These are phyloP conservation scores for Phanerotoma sp. DNA, from an alignment of 2,888 invertebrate genomes.

Conservation along the genomic window DNA sequence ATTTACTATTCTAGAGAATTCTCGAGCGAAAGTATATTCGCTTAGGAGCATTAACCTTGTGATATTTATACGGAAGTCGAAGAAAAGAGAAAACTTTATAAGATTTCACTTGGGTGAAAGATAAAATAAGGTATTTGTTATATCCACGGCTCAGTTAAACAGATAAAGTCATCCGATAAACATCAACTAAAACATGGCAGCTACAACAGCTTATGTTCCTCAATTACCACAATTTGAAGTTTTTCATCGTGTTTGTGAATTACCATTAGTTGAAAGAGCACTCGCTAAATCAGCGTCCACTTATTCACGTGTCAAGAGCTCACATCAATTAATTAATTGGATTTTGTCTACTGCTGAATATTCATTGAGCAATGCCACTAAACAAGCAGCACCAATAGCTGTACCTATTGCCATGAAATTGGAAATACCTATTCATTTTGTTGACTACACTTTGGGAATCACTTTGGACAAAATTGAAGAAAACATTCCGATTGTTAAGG, in stretches of 20 bases:
- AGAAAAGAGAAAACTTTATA: too few relatives aligned
- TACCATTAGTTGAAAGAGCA: slow-evolving; percentile 49
- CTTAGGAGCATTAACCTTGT: too few relatives aligned
- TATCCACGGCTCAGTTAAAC: too few relatives aligned
- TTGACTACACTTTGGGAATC: slow-evolving; percentile 69
- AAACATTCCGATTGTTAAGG: slow-evolving; percentile 68
- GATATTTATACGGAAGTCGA: too few relatives aligned
- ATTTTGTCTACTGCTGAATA: slow-evolving; percentile 66
- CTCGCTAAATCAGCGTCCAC: slow-evolving; percentile 46
- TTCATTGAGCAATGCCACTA: slow-evolving; percentile 59
- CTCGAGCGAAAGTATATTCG: too few relatives aligned
- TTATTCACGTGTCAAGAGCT: slow-evolving; percentile 47
- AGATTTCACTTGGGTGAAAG: too few relatives aligned
- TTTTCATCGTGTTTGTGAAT: slow-evolving; percentile 45
- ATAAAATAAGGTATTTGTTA: too few relatives aligned
- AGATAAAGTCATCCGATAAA: too few relatives aligned
- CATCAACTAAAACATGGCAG: slow-evolving; percentile 22
- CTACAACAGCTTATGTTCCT: slow-evolving; percentile 28
- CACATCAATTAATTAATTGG: slow-evolving; percentile 59
- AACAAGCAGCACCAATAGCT: slow-evolving; percentile 59
- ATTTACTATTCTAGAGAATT: too few relatives aligned
- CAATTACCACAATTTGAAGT: slow-evolving; percentile 46
- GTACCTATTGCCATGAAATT: slow-evolving; percentile 64
- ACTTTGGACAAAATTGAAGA: slow-evolving; percentile 68
- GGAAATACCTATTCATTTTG: slow-evolving; percentile 61